Evolutionary conservation across 2,888 invertebrate genomes (phyloP), one percentile per base, ranked within the genome.

Genomic region (Helobdella robusta): DNA sequence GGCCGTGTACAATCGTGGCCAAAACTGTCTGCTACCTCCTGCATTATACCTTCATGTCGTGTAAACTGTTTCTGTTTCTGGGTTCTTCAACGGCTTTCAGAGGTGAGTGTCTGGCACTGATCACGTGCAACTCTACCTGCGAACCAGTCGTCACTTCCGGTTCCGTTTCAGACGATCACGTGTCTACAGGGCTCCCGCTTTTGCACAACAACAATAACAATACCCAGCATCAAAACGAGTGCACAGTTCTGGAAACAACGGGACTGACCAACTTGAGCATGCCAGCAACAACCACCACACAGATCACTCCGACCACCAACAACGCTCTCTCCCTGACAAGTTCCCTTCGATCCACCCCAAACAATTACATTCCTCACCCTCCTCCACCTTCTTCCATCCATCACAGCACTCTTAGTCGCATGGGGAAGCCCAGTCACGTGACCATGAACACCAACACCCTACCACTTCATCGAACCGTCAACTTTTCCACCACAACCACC

Each of bases 11-110:
- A 15, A 59, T 66, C 34, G 44, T 66, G 11, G 66, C 66, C 0
- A 66, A 64, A 54, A 50, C 63, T 23, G 59, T 66, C 23, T 66
- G 66, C 64, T 63, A 64, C 50, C 64, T 58, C 15, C 66, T 66
- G 3, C 66, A 64, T n/a, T 66, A 66, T 59, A 44, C 52, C 28
- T 66, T 59, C 56, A 48, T 66, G 15, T 63, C 44, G 15, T n/a
- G 50, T 28, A 66, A 66, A 64, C 59, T 62, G n/a, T 34, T 61
- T 23, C 62, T 66, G 28, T 52, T 66, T 54, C n/a, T 63, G n/a
- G 66, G 62, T 4, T 59, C 63, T 2, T 66, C 62, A 2, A 40
- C 56, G 11, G 44, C 66, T 15, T 66, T 63, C 46, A 28, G 66
- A 11, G 44, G 66, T 11, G 50, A 63, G 25, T 66, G 63, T 28